A percentile compares a stretch with the other conserved stretches of the same genome.
These are phyloP conservation scores for Philypnodon macrostomus DNA, from an alignment of 2,797 vertebrate species.

Conservation along the genomic window DNA sequence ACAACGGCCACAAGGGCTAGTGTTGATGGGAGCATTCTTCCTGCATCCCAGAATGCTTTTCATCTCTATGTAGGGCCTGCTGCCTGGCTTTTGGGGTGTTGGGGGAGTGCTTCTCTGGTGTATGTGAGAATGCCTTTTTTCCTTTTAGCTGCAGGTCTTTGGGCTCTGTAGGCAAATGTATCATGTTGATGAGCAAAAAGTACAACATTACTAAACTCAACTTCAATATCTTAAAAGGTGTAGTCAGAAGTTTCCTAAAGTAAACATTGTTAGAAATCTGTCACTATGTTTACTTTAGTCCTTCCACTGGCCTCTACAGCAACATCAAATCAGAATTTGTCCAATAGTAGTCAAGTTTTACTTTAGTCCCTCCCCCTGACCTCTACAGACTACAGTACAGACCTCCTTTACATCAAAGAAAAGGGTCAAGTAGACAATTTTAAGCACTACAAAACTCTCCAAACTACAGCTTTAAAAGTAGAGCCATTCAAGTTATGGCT, in stretches of 20 bases:
- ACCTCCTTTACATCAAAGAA: too few species aligned
- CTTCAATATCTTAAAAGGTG: constrained; percentile 4
- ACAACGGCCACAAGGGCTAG: constrained; percentile 24
- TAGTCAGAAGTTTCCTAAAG: neutral
- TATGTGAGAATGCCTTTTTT: constrained; percentile 70
- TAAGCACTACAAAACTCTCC: too few species aligned
- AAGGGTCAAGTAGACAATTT: too few species aligned
- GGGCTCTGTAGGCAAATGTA: constrained; percentile 67
- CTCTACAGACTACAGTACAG: too few species aligned
- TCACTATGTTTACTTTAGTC: too few species aligned
- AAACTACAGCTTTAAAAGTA: constrained; percentile 6
- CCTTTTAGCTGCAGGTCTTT: constrained; percentile 66
- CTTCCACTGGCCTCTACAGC: too few species aligned
- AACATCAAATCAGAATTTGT: too few species aligned
- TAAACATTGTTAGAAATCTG: too few species aligned
- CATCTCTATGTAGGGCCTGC: constrained; percentile 56
- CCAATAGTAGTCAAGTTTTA: too few species aligned
- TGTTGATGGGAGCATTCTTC: constrained; percentile 51
- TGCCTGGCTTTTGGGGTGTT: constrained; percentile 59
- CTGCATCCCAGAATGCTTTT: constrained; percentile 69
- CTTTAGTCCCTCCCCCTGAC: too few species aligned
- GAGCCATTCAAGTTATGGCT: constrained; percentile 45
- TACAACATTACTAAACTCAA: constrained; percentile 27
- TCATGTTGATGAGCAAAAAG: constrained; percentile 60
- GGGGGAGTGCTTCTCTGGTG: constrained; percentile 60